These are phyloP conservation scores for Thalassophryne amazonica DNA, from an alignment of 2,797 vertebrate genomes.

Conservation along the genomic window DNA sequence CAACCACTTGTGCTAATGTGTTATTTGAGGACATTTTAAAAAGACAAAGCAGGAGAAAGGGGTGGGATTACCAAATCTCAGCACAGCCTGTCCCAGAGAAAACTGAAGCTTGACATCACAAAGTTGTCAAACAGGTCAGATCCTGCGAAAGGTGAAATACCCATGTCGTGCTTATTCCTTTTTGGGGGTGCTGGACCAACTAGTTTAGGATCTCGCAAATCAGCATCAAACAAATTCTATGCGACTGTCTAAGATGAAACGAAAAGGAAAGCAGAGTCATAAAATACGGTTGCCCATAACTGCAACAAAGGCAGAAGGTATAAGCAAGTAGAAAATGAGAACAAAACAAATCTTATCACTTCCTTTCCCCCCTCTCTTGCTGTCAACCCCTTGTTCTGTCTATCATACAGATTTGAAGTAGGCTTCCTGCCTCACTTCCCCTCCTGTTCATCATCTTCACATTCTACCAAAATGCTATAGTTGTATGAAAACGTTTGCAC, in stretches of 20 bases:
- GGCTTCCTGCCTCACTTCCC: constrained; percentile 59
- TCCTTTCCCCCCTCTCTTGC: constrained; percentile 17
- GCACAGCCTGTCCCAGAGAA: neutral
- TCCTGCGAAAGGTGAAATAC: constrained; percentile 5
- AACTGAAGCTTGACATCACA: constrained; percentile 8
- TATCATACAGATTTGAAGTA: constrained; percentile 16
- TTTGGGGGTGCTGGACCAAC: neutral
- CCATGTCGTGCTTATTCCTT: neutral
- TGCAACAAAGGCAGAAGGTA: constrained; percentile 5
- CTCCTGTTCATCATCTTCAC: constrained; percentile 29
- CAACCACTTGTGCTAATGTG: constrained; percentile 4
- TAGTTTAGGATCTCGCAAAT: neutral
- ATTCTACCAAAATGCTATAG: constrained; percentile 5
- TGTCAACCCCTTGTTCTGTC: constrained; percentile 30
- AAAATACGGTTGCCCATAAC: neutral
- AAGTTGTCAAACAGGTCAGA: constrained; percentile 29
- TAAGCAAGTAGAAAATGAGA: neutral
- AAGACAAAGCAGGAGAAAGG: constrained; percentile 12
- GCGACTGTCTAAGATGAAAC: neutral
- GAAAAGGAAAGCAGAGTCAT: neutral
- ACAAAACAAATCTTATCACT: constrained; percentile 14
- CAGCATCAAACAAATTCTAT: neutral
- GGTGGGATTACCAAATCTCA: constrained; percentile 12
- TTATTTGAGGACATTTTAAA: neutral
- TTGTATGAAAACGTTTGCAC: too few relatives aligned